These are phyloP conservation scores for Pheucticus melanocephalus DNA, from an alignment of 2,113 vertebrate species.

Conservation along the genomic window DNA sequence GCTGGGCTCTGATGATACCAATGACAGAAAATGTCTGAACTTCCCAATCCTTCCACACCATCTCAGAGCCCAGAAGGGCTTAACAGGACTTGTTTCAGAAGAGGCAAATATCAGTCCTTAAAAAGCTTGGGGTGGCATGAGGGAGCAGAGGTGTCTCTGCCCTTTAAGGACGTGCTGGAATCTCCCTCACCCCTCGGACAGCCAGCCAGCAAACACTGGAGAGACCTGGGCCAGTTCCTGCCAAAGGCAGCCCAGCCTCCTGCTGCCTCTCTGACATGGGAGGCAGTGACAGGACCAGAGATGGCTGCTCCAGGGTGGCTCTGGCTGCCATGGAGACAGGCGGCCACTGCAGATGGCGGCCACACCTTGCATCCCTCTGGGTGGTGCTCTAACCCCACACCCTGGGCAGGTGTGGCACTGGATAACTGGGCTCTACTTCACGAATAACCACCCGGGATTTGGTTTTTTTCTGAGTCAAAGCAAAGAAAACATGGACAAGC, in stretches of 20 bases:
- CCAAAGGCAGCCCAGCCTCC: neutral
- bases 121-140: neutral
- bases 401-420: neutral
- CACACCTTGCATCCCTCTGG: neutral
- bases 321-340: neutral
- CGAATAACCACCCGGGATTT: neutral
- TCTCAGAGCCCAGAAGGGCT: neutral
- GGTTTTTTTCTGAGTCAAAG: neutral
- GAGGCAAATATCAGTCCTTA: neutral
- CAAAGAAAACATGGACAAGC: neutral
- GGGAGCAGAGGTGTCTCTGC: neutral
- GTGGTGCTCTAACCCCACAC: neutral
- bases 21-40: neutral
- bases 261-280: neutral
- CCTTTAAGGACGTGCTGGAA: neutral
- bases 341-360: neutral
- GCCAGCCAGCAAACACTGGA: neutral
- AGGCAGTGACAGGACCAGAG: neutral
- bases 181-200: rapidly evolving
- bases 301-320: neutral
- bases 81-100: neutral
- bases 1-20: neutral
- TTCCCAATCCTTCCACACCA: neutral
- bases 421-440: neutral
- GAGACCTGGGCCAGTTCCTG: neutral